These are phyloP conservation scores for Hypercompe scribonia DNA, from an alignment of 2,888 invertebrate genomes.

Conservation along the genomic window DNA sequence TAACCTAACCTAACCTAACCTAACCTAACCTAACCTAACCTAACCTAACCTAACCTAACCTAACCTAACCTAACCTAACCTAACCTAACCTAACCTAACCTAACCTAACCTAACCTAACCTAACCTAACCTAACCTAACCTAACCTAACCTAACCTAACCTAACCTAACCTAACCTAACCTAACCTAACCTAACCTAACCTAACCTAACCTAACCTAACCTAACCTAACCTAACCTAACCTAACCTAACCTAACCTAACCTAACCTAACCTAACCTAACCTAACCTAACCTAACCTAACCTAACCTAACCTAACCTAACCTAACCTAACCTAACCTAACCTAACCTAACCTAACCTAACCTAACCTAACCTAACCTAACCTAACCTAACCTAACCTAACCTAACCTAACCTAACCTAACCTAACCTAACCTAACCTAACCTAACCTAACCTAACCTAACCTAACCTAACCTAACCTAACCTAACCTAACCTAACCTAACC, in stretches of 20 bases:
- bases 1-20: conserved; percentile 5
- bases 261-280: conserved; percentile 5
- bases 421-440: conserved; percentile 5
- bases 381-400: conserved; percentile 12
- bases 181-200: background rate
- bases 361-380: conserved; percentile 10
- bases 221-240: conserved; percentile 5
- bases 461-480: conserved; percentile 5
- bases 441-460: conserved; percentile 5
- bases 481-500: background rate
- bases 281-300: conserved; percentile 5
- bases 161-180: too few relatives aligned
- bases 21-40: conserved; percentile 5
- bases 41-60: background rate
- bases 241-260: conserved; percentile 5
- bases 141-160: too few relatives aligned
- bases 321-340: conserved; percentile 5
- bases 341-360: conserved; percentile 5
- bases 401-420: conserved; percentile 9
- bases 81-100: too few relatives aligned
- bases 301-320: conserved; percentile 5
- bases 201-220: conserved; percentile 5
- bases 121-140: too few relatives aligned
- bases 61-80: too few relatives aligned
- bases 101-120: too few relatives aligned